phyloP scores from a whole-genome alignment of 2,888 invertebrate species.

The Ectemnius continuus region DNA sequence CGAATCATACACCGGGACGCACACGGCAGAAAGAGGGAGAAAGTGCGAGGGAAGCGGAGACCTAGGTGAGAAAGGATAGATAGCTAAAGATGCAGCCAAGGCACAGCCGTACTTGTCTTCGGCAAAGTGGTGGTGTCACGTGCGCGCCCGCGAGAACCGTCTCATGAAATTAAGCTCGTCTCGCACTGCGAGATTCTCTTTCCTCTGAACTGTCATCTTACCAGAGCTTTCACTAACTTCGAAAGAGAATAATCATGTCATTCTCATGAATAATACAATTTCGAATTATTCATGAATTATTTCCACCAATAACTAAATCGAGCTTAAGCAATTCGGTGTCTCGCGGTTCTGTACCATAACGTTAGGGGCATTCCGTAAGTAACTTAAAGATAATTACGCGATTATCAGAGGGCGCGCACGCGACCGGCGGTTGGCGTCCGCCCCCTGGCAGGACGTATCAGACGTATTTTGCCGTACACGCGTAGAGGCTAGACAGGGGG shows the following conservation, averaged over 20 bases:
- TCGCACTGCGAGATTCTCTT: slow-evolving; percentile 18
- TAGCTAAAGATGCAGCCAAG: background rate
- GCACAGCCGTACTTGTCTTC: background rate
- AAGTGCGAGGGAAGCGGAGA: background rate
- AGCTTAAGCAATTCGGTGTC: slow-evolving; percentile 7
- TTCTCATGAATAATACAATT: no score
- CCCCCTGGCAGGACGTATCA: no score
- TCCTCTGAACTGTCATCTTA: background rate
- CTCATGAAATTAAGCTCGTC: background rate
- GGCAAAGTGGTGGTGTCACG: background rate
- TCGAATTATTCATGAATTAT: no score
- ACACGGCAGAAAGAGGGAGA: background rate
- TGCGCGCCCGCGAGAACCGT: background rate
- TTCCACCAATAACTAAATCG: slow-evolving; percentile 5
- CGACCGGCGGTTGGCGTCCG: background rate
- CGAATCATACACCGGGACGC: slow-evolving; percentile 1
- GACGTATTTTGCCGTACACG: no score
- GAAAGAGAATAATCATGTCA: no score
- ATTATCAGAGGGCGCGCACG: slow-evolving; percentile 7
- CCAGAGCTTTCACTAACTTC: background rate
- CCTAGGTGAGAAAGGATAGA: background rate
- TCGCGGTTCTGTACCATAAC: slow-evolving; percentile 66
- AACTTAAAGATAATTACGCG: slow-evolving; percentile 49
- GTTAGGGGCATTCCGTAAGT: slow-evolving; percentile 69
- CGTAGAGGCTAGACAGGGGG: no score